Evolutionary conservation across 2,888 invertebrate genomes (phyloP).

Genomic region (Chalcosyrphus nemorum): DNA sequence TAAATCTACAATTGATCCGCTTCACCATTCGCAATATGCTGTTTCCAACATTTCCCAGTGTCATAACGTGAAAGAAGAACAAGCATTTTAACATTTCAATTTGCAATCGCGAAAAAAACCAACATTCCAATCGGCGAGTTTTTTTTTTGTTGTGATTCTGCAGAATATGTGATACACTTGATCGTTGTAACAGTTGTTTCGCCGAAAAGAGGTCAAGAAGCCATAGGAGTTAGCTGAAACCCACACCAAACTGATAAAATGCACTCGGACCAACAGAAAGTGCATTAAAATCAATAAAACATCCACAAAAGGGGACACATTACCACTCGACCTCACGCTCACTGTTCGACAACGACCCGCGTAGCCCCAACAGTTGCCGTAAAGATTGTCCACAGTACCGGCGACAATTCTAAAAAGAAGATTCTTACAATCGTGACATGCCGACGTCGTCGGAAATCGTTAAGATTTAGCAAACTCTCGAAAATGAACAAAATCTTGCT

Average conservation of each 20-base stretch:
- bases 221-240: too few relatives aligned
- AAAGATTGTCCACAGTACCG: slow-evolving; percentile 63
- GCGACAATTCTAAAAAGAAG: slow-evolving; percentile 61
- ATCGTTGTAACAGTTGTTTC: neutral
- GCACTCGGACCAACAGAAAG: slow-evolving; percentile 20
- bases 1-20: too few relatives aligned
- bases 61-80: slow-evolving; percentile 33
- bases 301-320: neutral
- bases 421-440: slow-evolving; percentile 72
- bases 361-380: slow-evolving; percentile 56
- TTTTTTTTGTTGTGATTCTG: neutral
- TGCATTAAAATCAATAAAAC: slow-evolving; percentile 64
- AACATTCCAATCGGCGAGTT: neutral
- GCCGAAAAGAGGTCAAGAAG: neutral
- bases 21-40: too few relatives aligned
- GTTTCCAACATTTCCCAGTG: slow-evolving; percentile 1
- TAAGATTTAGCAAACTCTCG: slow-evolving; percentile 70
- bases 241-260: slow-evolving; percentile 42
- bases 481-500: slow-evolving; percentile 79
- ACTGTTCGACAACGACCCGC: slow-evolving; percentile 51
- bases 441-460: slow-evolving; percentile 71
- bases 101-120: neutral
- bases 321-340: slow-evolving; percentile 17
- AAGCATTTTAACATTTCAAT: neutral
- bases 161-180: slow-evolving; percentile 28